These are phyloP conservation scores for Enoplosus armatus DNA, from an alignment of 2,797 vertebrate genomes.

Conservation along the genomic window DNA sequence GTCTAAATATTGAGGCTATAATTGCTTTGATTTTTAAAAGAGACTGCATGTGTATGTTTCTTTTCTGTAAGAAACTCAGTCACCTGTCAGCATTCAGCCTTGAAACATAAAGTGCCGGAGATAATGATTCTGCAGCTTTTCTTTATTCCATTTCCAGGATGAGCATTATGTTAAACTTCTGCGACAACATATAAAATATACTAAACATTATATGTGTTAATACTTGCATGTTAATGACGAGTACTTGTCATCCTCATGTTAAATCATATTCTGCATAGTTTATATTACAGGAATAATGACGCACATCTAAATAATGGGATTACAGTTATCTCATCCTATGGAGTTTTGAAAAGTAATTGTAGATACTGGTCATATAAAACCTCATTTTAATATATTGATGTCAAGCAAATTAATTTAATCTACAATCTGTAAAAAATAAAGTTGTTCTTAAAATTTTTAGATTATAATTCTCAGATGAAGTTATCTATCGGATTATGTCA, in stretches of 20 bases:
- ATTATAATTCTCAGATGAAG: neutral
- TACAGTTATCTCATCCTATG: conserved; percentile 24
- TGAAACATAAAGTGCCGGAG: neutral
- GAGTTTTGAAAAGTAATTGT: conserved; percentile 14
- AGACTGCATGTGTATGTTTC: conserved; percentile 24
- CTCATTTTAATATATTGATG: conserved; percentile 6
- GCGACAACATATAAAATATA: neutral
- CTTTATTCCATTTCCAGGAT: neutral
- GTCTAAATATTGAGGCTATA: conserved; percentile 8
- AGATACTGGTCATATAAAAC: neutral
- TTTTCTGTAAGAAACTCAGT: conserved; percentile 2
- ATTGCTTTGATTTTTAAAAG: conserved; percentile 55
- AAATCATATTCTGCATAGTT: conserved; percentile 44
- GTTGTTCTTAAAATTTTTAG: neutral
- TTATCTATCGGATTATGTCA: conserved; percentile 2
- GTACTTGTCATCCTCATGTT: conserved; percentile 23
- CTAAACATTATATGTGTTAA: neutral
- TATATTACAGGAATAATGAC: conserved; percentile 37
- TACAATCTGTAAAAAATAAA: neutral
- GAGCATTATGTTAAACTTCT: neutral
- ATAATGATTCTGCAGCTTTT: neutral
- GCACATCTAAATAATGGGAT: conserved; percentile 46
- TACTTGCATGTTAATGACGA: neutral
- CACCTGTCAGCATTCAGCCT: neutral
- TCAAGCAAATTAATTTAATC: conserved; percentile 10